Evolutionary conservation across 2,113 vertebrate species (phyloP).

Genomic region (Vanacampus margaritifer): DNA sequence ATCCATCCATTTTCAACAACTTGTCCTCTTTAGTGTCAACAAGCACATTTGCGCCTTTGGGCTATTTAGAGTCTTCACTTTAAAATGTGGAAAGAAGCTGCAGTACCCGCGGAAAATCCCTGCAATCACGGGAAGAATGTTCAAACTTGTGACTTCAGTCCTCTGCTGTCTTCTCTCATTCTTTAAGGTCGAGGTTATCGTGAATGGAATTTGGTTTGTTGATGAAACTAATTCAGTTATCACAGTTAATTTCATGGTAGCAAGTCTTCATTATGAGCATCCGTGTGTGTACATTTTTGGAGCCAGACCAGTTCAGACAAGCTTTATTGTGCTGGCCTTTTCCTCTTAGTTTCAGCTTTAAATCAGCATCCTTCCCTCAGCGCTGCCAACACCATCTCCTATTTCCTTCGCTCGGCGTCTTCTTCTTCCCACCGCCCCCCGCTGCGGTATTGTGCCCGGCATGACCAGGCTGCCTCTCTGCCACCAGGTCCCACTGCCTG

Average conservation of each 20-base stretch:
- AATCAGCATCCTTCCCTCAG: conserved; percentile 18
- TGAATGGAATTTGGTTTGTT: too few species aligned
- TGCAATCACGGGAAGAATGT: too few species aligned
- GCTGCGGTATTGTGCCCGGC: conserved; percentile 57
- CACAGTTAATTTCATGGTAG: not conserved
- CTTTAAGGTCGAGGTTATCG: too few species aligned
- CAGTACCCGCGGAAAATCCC: too few species aligned
- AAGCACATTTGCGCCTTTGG: too few species aligned
- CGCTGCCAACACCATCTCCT: conserved; percentile 25
- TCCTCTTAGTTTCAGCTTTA: not conserved
- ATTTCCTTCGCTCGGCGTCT: conserved; percentile 30
- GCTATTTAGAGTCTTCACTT: too few species aligned
- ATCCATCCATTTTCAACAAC: not conserved
- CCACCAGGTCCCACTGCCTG: conserved; percentile 66
- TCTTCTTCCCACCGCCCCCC: conserved; percentile 48
- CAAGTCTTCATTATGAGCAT: not conserved
- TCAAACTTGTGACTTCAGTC: too few species aligned
- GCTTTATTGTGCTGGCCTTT: not conserved
- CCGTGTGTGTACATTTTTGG: not conserved
- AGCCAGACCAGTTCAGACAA: not conserved
- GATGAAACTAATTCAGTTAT: not conserved
- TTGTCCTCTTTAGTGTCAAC: too few species aligned
- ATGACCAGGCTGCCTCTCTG: conserved; percentile 48
- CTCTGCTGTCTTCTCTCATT: too few species aligned
- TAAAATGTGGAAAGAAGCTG: too few species aligned